Evolutionary conservation across 2,888 invertebrate genomes (phyloP).

Genomic region (Nomada goodeniana): DNA sequence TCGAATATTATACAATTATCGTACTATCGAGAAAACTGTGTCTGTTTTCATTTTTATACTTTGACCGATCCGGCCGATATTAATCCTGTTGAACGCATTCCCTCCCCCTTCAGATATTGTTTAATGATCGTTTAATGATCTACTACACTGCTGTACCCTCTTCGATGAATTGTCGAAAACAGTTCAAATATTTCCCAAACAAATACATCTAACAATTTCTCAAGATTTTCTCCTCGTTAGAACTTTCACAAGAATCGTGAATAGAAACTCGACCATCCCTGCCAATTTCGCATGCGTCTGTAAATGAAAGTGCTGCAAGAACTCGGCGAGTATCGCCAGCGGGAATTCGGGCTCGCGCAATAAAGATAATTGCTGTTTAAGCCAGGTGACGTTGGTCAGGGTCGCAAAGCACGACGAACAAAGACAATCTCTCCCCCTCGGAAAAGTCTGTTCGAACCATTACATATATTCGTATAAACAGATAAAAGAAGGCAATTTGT

Average conservation of each 20-base stretch:
- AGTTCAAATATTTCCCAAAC: too few species aligned
- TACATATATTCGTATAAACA: slow-evolving; percentile 10
- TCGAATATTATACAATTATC: background rate
- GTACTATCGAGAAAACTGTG: too few species aligned
- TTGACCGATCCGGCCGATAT: too few species aligned
- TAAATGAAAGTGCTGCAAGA: slow-evolving; percentile 21
- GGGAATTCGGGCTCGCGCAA: slow-evolving; percentile 62
- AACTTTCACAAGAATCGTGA: background rate
- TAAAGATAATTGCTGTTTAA: slow-evolving; percentile 82
- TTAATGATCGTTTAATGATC: too few species aligned
- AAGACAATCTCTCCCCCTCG: slow-evolving; percentile 60
- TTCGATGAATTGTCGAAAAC: too few species aligned
- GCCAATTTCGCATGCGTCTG: background rate
- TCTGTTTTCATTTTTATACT: too few species aligned
- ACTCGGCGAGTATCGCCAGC: background rate
- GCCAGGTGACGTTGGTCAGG: slow-evolving; percentile 66
- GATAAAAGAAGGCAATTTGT: background rate
- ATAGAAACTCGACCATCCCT: background rate
- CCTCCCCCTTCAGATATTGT: too few species aligned
- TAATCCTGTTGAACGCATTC: background rate
- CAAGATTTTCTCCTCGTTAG: too few species aligned
- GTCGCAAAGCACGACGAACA: slow-evolving; percentile 65
- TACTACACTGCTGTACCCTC: too few species aligned
- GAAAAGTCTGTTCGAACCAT: slow-evolving; percentile 53
- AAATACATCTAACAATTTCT: too few species aligned